Percentiles rank a stretch among this genome's conserved stretches.
Evolutionary conservation across 1,140 invertebrate species (phyloP).

Genomic region (Pseudomyrmex flavicornis): DNA sequence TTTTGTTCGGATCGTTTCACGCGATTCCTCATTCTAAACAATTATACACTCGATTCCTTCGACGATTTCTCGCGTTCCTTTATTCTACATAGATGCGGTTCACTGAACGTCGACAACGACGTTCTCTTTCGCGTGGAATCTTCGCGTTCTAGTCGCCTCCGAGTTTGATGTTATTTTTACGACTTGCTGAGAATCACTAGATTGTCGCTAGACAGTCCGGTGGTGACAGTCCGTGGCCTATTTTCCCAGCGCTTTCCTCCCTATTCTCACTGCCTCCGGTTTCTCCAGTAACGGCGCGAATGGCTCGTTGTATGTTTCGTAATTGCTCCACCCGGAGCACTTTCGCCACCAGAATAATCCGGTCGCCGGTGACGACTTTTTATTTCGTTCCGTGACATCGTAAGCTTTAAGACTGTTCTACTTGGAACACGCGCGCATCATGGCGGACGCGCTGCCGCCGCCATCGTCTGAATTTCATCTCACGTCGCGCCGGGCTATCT

Average conservation of each 20-base stretch:
- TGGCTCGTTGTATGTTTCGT: conserved; percentile 21
- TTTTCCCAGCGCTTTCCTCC: conserved; percentile 9
- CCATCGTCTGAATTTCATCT: conserved; percentile 3
- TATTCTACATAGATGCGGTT: not conserved
- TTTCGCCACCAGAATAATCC: conserved; percentile 43
- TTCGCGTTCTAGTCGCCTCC: not conserved
- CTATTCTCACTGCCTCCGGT: not conserved
- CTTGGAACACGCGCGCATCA: conserved; percentile 10
- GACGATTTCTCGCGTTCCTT: conserved; percentile 3
- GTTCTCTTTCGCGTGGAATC: conserved; percentile 1
- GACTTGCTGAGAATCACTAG: not conserved
- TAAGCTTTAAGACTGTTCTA: conserved; percentile 11
- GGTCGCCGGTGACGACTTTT: not conserved
- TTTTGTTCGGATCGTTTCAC: not conserved
- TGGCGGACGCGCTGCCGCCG: too few relatives aligned
- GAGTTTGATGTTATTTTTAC: conserved; percentile 55
- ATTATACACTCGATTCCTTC: conserved; percentile 9
- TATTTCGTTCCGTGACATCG: conserved; percentile 4
- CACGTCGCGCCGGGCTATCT: not conserved
- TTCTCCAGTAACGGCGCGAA: not conserved
- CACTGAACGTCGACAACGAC: not conserved
- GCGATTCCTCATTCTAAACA: not conserved
- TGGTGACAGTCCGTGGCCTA: conserved; percentile 30
- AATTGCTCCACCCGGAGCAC: conserved; percentile 25
- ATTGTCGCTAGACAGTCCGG: conserved; percentile 1